phyloP scores from a whole-genome alignment of 30 jellyfish, hydroid and myxozoan genomes.

The Aurelia coerulea region DNA sequence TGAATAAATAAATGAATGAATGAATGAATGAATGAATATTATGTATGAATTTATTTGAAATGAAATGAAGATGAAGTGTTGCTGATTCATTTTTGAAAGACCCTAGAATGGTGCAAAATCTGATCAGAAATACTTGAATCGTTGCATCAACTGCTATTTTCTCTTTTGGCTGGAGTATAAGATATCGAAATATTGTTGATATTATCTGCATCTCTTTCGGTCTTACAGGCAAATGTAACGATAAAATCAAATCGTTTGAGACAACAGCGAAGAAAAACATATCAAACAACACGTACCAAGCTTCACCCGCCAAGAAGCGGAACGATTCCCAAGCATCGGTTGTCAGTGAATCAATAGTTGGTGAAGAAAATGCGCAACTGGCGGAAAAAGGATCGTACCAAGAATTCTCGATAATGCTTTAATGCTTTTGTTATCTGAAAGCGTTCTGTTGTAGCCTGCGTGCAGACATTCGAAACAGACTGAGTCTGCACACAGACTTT shows the following conservation, averaged over 20 bases:
- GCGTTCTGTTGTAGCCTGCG: not conserved
- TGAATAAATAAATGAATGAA: too few species aligned
- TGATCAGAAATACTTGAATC: too few species aligned
- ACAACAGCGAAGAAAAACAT: slow-evolving; percentile 19
- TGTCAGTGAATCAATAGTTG: slow-evolving; percentile 49
- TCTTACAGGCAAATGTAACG: slow-evolving; percentile 33
- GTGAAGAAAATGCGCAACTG: slow-evolving; percentile 44
- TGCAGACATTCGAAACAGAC: not conserved
- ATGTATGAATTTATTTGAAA: too few species aligned
- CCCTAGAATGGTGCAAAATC: too few species aligned
- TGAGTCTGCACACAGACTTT: not conserved
- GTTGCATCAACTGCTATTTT: too few species aligned
- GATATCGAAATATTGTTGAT: too few species aligned
- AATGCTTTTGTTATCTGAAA: not conserved
- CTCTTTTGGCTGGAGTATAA: too few species aligned
- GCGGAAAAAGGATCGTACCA: slow-evolving; percentile 66
- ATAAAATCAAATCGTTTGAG: slow-evolving; percentile 51
- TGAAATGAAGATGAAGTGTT: too few species aligned
- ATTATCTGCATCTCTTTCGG: too few species aligned
- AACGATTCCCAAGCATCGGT: slow-evolving; percentile 32
- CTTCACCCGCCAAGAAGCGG: slow-evolving; percentile 46
- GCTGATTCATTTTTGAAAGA: too few species aligned
- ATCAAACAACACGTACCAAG: slow-evolving; percentile 41
- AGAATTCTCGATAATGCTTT: slow-evolving; percentile 49
- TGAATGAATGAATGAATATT: too few species aligned